These are phyloP conservation scores for Synanthedon formicaeformis DNA, from an alignment of 2,888 invertebrate species.

Conservation along the genomic window DNA sequence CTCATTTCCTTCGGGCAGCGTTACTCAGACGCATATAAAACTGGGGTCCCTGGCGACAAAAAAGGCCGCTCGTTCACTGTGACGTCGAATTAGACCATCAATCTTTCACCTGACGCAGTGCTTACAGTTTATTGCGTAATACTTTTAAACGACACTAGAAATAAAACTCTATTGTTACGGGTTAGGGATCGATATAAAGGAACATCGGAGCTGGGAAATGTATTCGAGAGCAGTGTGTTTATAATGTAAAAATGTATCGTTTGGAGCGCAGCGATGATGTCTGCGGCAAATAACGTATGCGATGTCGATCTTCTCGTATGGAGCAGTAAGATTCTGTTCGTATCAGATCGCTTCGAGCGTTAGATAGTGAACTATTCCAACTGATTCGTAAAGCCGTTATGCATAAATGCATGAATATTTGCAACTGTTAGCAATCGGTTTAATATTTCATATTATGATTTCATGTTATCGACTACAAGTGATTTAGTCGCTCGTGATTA, in stretches of 20 bases:
- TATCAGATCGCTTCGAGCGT: not conserved
- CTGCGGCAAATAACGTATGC: not conserved
- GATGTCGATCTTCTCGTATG: not conserved
- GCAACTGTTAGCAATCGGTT: too few species aligned
- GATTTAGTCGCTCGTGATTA: too few species aligned
- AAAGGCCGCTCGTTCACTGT: conserved; percentile 22
- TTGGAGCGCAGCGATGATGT: not conserved
- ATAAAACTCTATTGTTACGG: not conserved
- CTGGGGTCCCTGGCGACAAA: conserved; percentile 28
- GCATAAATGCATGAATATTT: too few species aligned
- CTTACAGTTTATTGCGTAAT: conserved; percentile 29
- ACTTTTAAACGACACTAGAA: conserved; percentile 19
- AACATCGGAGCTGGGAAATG: not conserved
- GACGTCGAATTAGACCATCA: conserved; percentile 41
- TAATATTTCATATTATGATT: too few species aligned
- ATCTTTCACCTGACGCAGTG: conserved; percentile 42
- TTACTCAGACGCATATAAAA: conserved; percentile 41
- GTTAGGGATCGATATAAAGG: not conserved
- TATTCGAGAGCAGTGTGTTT: not conserved
- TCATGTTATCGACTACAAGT: too few species aligned
- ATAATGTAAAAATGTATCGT: not conserved
- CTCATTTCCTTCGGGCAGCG: conserved; percentile 58
- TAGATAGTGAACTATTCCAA: not conserved
- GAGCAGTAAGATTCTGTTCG: not conserved
- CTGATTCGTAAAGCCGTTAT: too few species aligned